Evolutionary conservation across 2,797 vertebrate genomes (phyloP).

Genomic region (Adelosebastes latens): DNA sequence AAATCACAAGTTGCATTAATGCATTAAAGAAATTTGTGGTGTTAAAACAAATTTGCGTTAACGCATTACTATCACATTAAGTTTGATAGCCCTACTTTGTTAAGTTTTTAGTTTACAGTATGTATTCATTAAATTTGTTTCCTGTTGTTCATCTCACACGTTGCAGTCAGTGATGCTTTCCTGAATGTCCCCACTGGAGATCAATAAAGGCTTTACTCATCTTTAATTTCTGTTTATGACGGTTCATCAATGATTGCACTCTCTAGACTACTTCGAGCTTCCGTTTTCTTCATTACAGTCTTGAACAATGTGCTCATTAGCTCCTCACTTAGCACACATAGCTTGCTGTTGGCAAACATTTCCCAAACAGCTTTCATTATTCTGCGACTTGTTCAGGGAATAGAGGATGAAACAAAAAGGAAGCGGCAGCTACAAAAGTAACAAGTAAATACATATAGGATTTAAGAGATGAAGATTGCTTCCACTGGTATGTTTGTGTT

Average conservation of each 20-base stretch:
- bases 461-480: slow-evolving; percentile 24
- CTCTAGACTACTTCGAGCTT: neutral
- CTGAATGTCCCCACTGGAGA: neutral
- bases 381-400: slow-evolving; percentile 11
- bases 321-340: neutral
- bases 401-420: slow-evolving; percentile 3
- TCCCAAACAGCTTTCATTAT: slow-evolving; percentile 29
- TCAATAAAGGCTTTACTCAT: neutral
- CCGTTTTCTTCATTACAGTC: slow-evolving; percentile 4
- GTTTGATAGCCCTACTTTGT: neutral
- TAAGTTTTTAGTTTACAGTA: neutral
- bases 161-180: neutral
- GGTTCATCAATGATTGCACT: neutral
- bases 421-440: slow-evolving; percentile 17
- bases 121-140: neutral
- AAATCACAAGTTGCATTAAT: too few species aligned
- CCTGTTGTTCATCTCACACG: neutral
- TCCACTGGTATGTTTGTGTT: slow-evolving; percentile 30
- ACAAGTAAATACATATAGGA: slow-evolving; percentile 26
- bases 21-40: too few species aligned
- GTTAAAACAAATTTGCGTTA: too few species aligned
- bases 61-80: too few species aligned
- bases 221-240: neutral
- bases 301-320: slow-evolving; percentile 23
- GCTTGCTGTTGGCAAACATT: slow-evolving; percentile 20